Percentiles rank a stretch among this genome's conserved stretches.
Evolutionary conservation across 2,113 vertebrate species (phyloP).

Genomic region (Xenotilapia flavipinnis): DNA sequence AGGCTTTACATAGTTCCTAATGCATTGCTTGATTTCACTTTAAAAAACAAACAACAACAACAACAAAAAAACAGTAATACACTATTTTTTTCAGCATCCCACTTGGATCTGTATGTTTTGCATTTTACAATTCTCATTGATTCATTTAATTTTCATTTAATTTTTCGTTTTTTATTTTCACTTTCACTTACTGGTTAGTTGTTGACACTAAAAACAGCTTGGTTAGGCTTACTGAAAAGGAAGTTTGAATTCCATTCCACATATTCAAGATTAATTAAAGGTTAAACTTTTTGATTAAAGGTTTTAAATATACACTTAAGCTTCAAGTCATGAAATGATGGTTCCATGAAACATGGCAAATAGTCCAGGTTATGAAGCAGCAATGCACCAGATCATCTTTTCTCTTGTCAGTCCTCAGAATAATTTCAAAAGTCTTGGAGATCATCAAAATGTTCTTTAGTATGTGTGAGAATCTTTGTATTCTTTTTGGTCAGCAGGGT

Average conservation of each 20-base stretch:
- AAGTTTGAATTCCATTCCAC: neutral
- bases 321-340: neutral
- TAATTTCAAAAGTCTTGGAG: neutral
- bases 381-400: neutral
- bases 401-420: neutral
- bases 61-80: neutral
- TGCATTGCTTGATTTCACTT: neutral
- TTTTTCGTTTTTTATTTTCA: neutral
- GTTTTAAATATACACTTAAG: neutral
- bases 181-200: neutral
- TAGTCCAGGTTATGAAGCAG: neutral
- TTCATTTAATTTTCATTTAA: neutral
- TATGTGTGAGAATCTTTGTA: neutral
- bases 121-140: neutral
- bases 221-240: neutral
- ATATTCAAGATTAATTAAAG: neutral
- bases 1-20: neutral
- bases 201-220: neutral
- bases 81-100: neutral
- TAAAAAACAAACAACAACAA: neutral
- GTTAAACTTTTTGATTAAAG: neutral
- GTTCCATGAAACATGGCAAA: neutral
- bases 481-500: neutral
- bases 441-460: neutral
- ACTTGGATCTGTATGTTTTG: neutral